Conservation (phyloP, 2,797 vertebrate genomes). For the Naso thynnoides region DNA sequence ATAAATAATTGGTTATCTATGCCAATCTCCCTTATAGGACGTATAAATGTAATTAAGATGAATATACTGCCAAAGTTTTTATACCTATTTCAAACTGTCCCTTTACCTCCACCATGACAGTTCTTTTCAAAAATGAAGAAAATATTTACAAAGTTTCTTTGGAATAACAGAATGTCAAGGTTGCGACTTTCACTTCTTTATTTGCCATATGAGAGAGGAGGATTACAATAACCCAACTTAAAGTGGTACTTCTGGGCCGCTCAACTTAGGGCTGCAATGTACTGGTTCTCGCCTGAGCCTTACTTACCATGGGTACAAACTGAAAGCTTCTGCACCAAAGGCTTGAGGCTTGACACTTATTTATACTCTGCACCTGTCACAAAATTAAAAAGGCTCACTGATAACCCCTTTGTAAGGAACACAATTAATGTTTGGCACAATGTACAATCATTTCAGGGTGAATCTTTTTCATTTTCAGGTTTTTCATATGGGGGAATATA, state of each 20-base stretch:
- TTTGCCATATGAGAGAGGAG: neutral
- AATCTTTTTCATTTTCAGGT: neutral
- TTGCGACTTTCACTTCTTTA: neutral
- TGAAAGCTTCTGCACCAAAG: neutral
- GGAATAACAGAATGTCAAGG: slow-evolving; percentile 1
- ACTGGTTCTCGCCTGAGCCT: neutral
- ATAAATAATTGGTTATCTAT: neutral
- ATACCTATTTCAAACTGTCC: neutral
- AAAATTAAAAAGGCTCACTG: neutral
- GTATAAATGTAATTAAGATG: neutral
- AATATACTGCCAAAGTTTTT: neutral
- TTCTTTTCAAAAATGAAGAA: neutral
- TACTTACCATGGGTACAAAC: neutral
- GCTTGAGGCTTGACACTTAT: neutral
- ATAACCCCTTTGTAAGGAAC: neutral
- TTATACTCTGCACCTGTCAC: slow-evolving; percentile 1
- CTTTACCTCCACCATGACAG: neutral
- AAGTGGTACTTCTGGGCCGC: slow-evolving; percentile 2
- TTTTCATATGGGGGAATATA: no score
- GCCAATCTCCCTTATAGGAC: neutral
- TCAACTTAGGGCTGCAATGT: neutral
- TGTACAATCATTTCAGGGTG: neutral
- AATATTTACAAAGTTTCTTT: neutral
- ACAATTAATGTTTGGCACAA: neutral
- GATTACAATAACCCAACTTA: slow-evolving; percentile 4